Evolutionary conservation across 2,797 vertebrate species (phyloP), one percentile per base, ranked within the genome.

Genomic region (Spatula clypeata): DNA sequence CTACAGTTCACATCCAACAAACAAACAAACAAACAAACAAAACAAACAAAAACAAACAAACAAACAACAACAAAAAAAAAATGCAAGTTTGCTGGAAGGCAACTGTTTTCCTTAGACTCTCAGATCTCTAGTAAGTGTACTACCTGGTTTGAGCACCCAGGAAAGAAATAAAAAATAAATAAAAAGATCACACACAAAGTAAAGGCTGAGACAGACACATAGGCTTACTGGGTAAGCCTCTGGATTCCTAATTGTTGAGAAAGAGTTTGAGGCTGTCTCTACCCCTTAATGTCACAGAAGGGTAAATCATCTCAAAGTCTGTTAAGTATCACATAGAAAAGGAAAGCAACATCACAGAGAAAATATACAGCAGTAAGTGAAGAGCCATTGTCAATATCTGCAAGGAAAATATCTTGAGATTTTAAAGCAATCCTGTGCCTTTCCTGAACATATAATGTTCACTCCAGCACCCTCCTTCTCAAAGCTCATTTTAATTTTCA

Each of bases 1-100:
- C 24, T 32, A 44, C 2, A 65, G 14, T 47, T 23, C 14, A 51
- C 11, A 60, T 32, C 38, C 2, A 51, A 67, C 82, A 66, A 70
- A 55, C 38, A 13, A 38, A 38, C 13, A 38, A 13, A 12, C 11
- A 38, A 38, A 36, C 9, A 38, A 38, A 38, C 38, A 36, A 38
- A 38, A 38, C 11, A 38, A 36, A 36, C 36, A 38, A 38, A 38
- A 38, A 13, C 13, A 40, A 3, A 38, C 13, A 38, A 40, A 40
- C 5, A 40, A 40, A 40, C 40, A 40, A n/a, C n/a, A 40, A 51
- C 65, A 79, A 61, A 66, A 55, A n/a, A 70, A 51, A 29, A 7
- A 4, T 23, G 13, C 5, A 64, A 21, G 8, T 57, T 70, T 11
- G 0, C 4, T 11, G 8, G 9, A 7, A 70, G 4, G 3, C 20